Conservation (phyloP, 2,797 vertebrate genomes). For the Mionectes olivaceus region DNA sequence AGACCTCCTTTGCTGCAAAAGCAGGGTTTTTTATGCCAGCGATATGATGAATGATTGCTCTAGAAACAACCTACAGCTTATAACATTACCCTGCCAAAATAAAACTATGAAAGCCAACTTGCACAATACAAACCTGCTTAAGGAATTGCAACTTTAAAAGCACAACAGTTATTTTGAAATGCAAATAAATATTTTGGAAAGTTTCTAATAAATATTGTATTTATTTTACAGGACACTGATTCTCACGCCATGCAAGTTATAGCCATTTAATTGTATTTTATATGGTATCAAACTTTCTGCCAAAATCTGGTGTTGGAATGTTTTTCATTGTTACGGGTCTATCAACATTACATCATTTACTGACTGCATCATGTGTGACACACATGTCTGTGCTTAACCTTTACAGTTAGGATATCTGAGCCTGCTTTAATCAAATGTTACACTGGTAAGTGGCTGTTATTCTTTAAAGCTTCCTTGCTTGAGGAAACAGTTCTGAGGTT, state of each 20-base stretch:
- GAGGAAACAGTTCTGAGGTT: conserved; percentile 24
- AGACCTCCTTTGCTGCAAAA: background rate
- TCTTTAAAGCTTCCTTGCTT: conserved; percentile 38
- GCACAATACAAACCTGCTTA: background rate
- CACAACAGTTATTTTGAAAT: conserved; percentile 32
- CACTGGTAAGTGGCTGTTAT: conserved; percentile 48
- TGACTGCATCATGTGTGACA: conserved; percentile 66
- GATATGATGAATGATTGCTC: background rate
- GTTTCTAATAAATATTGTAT: conserved; percentile 16
- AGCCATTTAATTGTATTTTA: conserved; percentile 61
- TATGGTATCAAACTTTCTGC: conserved; percentile 53
- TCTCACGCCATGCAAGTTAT: conserved; percentile 54
- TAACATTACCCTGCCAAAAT: background rate
- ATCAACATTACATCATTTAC: conserved; percentile 69
- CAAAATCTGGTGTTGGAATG: conserved; percentile 59
- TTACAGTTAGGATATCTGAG: conserved; percentile 52
- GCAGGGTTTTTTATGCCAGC: background rate
- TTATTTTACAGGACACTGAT: conserved; percentile 48
- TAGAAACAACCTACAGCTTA: conserved; percentile 11
- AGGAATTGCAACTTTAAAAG: conserved; percentile 3
- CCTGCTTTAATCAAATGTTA: conserved; percentile 63
- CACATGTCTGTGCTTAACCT: conserved; percentile 68
- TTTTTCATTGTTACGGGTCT: conserved; percentile 56
- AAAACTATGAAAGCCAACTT: background rate
- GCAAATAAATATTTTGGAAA: conserved; percentile 38